Conservation (phyloP, 30 jellyfish, hydroid and myxozoan genomes). For the Morbakka virulenta region DNA sequence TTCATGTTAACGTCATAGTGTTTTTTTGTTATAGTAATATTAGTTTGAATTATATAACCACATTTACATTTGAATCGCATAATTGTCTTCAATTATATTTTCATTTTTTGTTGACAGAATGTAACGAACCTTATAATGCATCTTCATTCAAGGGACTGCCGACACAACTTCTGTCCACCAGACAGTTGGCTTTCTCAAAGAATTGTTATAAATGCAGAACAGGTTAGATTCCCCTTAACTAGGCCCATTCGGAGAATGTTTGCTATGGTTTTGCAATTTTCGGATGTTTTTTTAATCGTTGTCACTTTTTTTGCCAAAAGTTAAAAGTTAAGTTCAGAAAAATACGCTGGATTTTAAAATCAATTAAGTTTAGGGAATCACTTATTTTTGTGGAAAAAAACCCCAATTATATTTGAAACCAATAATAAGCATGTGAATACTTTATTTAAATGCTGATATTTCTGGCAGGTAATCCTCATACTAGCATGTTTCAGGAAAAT, state of each 20-base stretch:
- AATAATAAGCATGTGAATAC: no score
- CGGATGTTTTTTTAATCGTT: no score
- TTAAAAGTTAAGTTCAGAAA: no score
- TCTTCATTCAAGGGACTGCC: slow-evolving; percentile 74
- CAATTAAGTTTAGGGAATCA: no score
- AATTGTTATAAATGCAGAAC: slow-evolving; percentile 64
- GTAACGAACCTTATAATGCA: slow-evolving; percentile 72
- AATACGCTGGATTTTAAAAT: no score
- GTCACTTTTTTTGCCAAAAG: no score
- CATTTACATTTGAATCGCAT: neutral
- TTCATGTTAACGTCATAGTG: neutral
- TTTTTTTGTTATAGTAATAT: neutral
- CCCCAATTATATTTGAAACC: no score
- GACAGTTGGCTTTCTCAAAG: slow-evolving; percentile 86
- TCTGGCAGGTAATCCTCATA: no score
- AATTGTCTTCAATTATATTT: neutral
- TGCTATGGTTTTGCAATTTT: no score
- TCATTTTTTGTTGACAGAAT: slow-evolving; percentile 8
- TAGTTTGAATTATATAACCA: neutral
- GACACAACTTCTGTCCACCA: slow-evolving; percentile 86
- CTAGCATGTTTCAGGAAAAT: no score
- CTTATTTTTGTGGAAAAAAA: no score
- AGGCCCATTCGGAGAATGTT: neutral
- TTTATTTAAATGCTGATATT: no score
- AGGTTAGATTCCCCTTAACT: slow-evolving; percentile 1